Percentiles rank a stretch among this genome's conserved stretches.
phyloP scores from a whole-genome alignment of 2,113 vertebrate genomes.

The Arizona elegans region DNA sequence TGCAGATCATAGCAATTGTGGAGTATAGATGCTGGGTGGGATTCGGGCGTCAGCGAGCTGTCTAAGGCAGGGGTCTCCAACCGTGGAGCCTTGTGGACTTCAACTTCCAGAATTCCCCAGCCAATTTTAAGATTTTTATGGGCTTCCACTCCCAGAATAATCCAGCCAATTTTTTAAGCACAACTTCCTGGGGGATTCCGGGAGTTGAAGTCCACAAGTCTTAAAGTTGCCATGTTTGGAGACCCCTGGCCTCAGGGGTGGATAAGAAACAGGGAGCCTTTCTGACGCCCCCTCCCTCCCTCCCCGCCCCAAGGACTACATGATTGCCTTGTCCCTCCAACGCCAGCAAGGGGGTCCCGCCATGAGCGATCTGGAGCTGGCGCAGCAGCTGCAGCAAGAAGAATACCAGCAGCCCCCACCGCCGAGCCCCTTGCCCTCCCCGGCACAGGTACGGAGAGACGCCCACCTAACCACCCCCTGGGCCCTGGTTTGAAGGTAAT shows the following conservation, averaged over 20 bases:
- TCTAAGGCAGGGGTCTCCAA: too few relatives aligned
- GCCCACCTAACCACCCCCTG: fast-evolving
- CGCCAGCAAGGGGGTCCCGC: slow-evolving; percentile 67
- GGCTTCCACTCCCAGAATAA: too few relatives aligned
- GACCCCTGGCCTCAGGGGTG: neutral
- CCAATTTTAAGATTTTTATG: too few relatives aligned
- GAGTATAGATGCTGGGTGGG: neutral
- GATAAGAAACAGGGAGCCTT: neutral
- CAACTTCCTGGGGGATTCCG: neutral
- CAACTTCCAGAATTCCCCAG: too few relatives aligned
- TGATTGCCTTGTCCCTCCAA: slow-evolving; percentile 89
- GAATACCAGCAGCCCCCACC: slow-evolving; percentile 79
- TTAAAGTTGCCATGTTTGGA: neutral
- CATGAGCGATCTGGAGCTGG: slow-evolving; percentile 89
- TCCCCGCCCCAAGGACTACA: slow-evolving; percentile 76
- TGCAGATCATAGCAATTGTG: neutral
- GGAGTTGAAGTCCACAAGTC: neutral
- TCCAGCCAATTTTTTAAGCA: too few relatives aligned
- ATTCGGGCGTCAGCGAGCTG: neutral
- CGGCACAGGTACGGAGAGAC: slow-evolving; percentile 12
- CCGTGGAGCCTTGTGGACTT: too few relatives aligned
- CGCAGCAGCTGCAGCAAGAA: slow-evolving; percentile 86
- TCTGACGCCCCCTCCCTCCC: neutral
- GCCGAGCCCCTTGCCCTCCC: neutral
- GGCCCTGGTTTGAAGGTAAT: fast-evolving